phyloP scores from a whole-genome alignment of 2,888 invertebrate genomes.

The Cheilosia vulpina region DNA sequence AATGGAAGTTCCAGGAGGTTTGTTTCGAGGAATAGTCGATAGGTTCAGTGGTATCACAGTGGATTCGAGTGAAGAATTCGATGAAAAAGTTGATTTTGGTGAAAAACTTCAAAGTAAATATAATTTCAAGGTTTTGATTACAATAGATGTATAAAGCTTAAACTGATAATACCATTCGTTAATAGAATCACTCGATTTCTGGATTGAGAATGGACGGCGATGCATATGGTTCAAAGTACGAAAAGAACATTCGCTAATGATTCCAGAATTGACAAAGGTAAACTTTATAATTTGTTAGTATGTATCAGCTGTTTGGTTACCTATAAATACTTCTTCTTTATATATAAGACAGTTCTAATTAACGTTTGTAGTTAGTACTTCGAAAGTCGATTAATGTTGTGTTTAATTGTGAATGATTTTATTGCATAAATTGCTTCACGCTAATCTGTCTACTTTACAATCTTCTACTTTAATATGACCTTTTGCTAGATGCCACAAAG shows the following conservation, averaged over 20 bases:
- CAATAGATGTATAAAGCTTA: constrained; percentile 72
- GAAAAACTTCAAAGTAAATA: constrained; percentile 86
- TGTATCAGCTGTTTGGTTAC: too few species aligned
- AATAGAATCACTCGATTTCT: constrained; percentile 88
- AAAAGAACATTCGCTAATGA: constrained; percentile 88
- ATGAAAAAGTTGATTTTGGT: constrained; percentile 83
- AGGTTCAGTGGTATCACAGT: constrained; percentile 90
- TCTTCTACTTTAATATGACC: not conserved
- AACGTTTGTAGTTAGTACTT: too few species aligned
- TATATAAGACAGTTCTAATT: too few species aligned
- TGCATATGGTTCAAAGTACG: constrained; percentile 93
- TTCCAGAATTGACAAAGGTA: constrained; percentile 90
- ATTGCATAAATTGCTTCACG: too few species aligned
- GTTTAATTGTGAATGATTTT: too few species aligned
- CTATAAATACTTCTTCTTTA: too few species aligned
- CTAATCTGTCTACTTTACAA: too few species aligned
- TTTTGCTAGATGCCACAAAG: too few species aligned
- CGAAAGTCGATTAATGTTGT: too few species aligned
- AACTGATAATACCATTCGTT: constrained; percentile 38
- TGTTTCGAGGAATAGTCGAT: constrained; percentile 86
- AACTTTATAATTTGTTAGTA: too few species aligned
- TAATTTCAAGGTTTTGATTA: not conserved
- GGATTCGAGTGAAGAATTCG: constrained; percentile 86
- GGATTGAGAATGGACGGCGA: constrained; percentile 87
- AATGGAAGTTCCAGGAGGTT: constrained; percentile 79